Percentiles rank a stretch among this genome's conserved stretches.
Conservation (phyloP, 2,888 invertebrate species). For the Hirtodrosophila histrioides region DNA sequence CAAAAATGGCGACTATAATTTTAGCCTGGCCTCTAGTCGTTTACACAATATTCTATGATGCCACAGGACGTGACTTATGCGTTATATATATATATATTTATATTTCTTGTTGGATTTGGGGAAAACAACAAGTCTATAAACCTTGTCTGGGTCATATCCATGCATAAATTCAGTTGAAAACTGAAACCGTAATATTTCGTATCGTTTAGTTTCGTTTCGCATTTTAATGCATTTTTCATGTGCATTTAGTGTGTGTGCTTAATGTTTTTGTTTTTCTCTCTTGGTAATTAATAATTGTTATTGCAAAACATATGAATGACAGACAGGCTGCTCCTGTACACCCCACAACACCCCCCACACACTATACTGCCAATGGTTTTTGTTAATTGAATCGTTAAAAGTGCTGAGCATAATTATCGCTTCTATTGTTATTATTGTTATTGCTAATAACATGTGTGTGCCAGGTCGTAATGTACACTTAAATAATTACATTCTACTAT, state of each 20-base stretch:
- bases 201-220: conserved; percentile 32
- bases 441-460: conserved; percentile 28
- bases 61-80: conserved; percentile 72
- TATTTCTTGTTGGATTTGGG: too few species aligned
- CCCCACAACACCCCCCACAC: not conserved
- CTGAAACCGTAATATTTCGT: conserved; percentile 43
- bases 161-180: conserved; percentile 15
- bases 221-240: conserved; percentile 49
- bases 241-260: conserved; percentile 12
- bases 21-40: not conserved
- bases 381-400: conserved; percentile 68
- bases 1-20: conserved; percentile 18
- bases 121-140: conserved; percentile 69
- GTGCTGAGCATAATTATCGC: conserved; percentile 63
- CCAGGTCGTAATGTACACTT: conserved; percentile 46
- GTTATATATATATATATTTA: conserved; percentile 15
- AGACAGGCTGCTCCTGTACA: not conserved
- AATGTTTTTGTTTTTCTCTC: conserved; percentile 10
- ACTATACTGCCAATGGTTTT: not conserved
- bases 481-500: conserved; percentile 62
- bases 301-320: conserved; percentile 32
- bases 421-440: conserved; percentile 40
- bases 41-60: conserved; percentile 44
- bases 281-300: conserved; percentile 34
- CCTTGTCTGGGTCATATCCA: conserved; percentile 69